Conservation (phyloP, 2,888 invertebrate species). For the Smittia sp. region DNA sequence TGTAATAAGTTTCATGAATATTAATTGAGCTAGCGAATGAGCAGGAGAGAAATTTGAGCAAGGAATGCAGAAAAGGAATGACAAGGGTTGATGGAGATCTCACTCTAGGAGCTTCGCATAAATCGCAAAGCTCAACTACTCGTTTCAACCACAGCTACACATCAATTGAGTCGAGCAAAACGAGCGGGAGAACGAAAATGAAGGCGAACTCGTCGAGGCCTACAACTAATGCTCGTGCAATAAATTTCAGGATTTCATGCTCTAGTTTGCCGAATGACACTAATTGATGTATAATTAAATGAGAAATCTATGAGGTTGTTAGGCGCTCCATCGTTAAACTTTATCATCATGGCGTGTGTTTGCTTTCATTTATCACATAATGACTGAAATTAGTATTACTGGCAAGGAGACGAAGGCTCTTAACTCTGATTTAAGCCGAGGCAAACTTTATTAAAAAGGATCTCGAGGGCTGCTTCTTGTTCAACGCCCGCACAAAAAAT, state of each 20-base stretch:
- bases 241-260: conserved; percentile 38
- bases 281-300: conserved; percentile 40
- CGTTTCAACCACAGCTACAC: background rate
- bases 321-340: conserved; percentile 23
- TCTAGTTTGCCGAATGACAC: conserved; percentile 32
- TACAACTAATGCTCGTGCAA: conserved; percentile 25
- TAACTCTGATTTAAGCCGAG: conserved; percentile 2
- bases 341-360: conserved; percentile 26
- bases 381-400: background rate
- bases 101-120: too few relatives aligned
- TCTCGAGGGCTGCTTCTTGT: background rate
- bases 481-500: background rate
- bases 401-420: background rate
- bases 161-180: background rate
- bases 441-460: background rate
- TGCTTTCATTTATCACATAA: conserved; percentile 21
- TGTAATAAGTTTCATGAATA: conserved; percentile 32
- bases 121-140: background rate
- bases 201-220: background rate
- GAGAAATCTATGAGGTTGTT: conserved; percentile 38
- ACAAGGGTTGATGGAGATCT: too few relatives aligned
- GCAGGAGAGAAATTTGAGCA: too few relatives aligned
- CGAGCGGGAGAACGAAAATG: background rate
- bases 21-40: conserved; percentile 3
- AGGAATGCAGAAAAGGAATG: too few relatives aligned